Evolutionary conservation across 2,797 vertebrate genomes (phyloP).

Genomic region (Pelodytes ibericus): DNA sequence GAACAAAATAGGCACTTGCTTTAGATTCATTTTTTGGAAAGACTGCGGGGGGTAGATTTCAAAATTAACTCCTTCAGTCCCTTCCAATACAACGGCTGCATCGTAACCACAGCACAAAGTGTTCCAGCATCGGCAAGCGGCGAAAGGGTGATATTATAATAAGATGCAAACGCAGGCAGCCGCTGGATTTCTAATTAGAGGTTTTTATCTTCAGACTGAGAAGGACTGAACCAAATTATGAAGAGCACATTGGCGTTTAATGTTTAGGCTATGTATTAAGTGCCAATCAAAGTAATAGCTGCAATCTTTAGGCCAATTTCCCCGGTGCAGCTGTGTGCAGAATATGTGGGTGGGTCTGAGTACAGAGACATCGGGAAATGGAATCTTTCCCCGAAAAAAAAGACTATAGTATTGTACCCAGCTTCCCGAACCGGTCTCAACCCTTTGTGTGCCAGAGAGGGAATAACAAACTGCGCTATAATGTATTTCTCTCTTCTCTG

Average conservation of each 20-base stretch:
- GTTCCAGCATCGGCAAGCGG: neutral
- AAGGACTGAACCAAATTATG: constrained; percentile 77
- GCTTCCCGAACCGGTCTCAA: no score
- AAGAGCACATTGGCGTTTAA: constrained; percentile 68
- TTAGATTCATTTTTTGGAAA: constrained; percentile 16
- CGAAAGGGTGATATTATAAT: constrained; percentile 61
- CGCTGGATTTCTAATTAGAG: constrained; percentile 72
- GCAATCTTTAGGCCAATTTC: constrained; percentile 81
- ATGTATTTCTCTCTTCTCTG: no score
- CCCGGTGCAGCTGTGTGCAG: constrained; percentile 79
- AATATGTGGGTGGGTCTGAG: constrained; percentile 71
- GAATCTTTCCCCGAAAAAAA: neutral
- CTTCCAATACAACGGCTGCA: neutral
- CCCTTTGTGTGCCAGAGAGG: no score
- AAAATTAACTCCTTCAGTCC: constrained; percentile 32
- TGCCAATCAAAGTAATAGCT: constrained; percentile 83
- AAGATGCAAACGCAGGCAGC: constrained; percentile 66
- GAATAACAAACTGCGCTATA: no score
- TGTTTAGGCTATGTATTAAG: constrained; percentile 80
- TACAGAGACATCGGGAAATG: neutral
- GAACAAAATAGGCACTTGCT: constrained; percentile 34
- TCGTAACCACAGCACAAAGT: neutral
- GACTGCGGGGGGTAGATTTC: constrained; percentile 47
- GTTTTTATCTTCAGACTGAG: constrained; percentile 71
- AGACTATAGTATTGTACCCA: neutral